Evolutionary conservation across 2,797 vertebrate genomes (phyloP), one percentile per base, ranked within the genome.

Genomic region (Cyclopterus lumpus): DNA sequence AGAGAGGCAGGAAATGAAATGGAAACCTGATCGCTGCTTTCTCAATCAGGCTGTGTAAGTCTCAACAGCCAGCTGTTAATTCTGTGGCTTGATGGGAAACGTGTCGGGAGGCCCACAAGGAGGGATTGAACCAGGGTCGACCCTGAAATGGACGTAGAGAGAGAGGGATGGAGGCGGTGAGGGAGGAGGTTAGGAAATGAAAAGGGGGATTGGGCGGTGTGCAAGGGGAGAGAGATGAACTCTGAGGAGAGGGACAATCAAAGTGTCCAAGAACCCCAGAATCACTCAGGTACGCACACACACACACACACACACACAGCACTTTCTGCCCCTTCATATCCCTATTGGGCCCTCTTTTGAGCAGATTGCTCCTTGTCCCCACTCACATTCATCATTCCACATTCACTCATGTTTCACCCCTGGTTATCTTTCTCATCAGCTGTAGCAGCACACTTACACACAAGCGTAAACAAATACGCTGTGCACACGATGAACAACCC

Each of bases 71-170:
- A 68, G 87, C 88, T 84, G 88, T 91, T 95, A 94, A 94, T 93
- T 89, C 92, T 69, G 71, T 44, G 73, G 81, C 75, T 75, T 94
- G 92, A 96, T 95, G 88, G 91, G 92, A 95, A 95, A 95, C 93
- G 93, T 95, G 94, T 88, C 74, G 71, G 67, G 75, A 85, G 87
- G 80, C 85, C 71, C 79, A 71, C 82, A 61, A 88, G 72, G 73
- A 86, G 81, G 91, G 92, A 93, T 93, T 93, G 92, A 90, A 81
- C 73, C 67, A 55, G 72, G 79, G 71, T 80, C 46, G 36, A 83
- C 80, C 81, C 84, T 79, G 87, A 86, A 81, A 83, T 85, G 82
- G 88, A 87, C 79, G 28, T 16, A 57, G 32, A 22, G 20, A 22
- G 11, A 36, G 32, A 18, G 9, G 14, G 62, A 0, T 18, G 15